A percentile compares a stretch with the other conserved stretches of the same genome.
Conservation (phyloP, 2,888 invertebrate genomes). For the Polydrusus cervinus region DNA sequence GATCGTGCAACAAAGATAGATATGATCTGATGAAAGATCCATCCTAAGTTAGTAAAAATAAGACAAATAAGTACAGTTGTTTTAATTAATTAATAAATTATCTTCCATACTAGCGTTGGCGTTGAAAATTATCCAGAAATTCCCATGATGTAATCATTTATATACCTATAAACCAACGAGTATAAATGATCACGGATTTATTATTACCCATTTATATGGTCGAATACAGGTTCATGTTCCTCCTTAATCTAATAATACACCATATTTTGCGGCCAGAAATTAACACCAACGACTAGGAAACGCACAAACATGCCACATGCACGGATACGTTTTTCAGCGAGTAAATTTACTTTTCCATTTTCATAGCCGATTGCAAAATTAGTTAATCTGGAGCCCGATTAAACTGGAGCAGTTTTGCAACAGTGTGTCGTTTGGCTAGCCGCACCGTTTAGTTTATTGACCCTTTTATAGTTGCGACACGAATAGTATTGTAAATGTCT, state of each 20-base stretch:
- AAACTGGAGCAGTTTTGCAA: conserved; percentile 22
- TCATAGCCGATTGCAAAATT: conserved; percentile 27
- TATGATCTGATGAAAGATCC: too few relatives aligned
- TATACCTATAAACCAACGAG: neutral
- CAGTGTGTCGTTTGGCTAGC: conserved; percentile 20
- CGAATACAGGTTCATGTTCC: neutral
- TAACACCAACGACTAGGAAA: conserved; percentile 20
- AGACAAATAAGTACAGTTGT: too few relatives aligned
- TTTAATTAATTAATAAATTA: too few relatives aligned
- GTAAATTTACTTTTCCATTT: conserved; percentile 21
- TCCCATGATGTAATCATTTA: conserved; percentile 2
- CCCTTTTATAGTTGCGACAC: neutral
- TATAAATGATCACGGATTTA: neutral
- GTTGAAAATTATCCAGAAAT: conserved; percentile 4
- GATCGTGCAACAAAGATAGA: too few relatives aligned
- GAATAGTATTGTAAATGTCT: neutral
- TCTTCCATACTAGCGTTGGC: neutral
- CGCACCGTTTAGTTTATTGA: conserved; percentile 25
- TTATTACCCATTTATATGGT: conserved; percentile 6
- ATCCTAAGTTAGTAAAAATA: too few relatives aligned
- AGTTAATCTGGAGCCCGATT: conserved; percentile 19
- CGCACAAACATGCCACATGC: conserved; percentile 23
- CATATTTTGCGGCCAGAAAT: conserved; percentile 18
- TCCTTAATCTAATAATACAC: conserved; percentile 1
- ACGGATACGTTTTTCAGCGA: conserved; percentile 21